phyloP scores from a whole-genome alignment of 2,797 vertebrate genomes.

The Geotrypetes seraphini region DNA sequence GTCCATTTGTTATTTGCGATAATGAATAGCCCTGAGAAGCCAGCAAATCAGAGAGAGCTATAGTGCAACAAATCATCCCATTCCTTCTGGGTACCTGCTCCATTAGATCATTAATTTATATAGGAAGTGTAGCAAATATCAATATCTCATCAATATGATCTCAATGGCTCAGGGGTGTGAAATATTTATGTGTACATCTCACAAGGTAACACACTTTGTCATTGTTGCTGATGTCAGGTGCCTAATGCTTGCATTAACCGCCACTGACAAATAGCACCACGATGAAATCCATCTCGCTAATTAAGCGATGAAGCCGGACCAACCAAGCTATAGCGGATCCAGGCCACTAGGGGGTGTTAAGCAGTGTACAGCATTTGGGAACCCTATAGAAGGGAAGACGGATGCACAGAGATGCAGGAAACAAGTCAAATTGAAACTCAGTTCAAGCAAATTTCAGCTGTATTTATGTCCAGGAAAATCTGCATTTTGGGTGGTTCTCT shows the following conservation, averaged over 20 bases:
- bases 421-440: too few species aligned
- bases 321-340: neutral
- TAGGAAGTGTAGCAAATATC: slow-evolving; percentile 27
- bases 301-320: neutral
- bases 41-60: slow-evolving; percentile 9
- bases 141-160: slow-evolving; percentile 28
- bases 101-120: slow-evolving; percentile 26
- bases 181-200: slow-evolving; percentile 15
- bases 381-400: too few species aligned
- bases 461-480: too few species aligned
- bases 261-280: neutral
- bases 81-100: slow-evolving; percentile 22
- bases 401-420: neutral
- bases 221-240: neutral
- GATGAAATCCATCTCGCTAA: neutral
- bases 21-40: slow-evolving; percentile 20
- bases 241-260: neutral
- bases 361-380: too few species aligned
- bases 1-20: slow-evolving; percentile 31
- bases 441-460: too few species aligned
- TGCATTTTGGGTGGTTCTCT: too few species aligned
- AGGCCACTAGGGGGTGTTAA: too few species aligned
- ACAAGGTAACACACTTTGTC: neutral
- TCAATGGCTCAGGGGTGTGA: neutral
- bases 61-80: slow-evolving; percentile 24